These are phyloP conservation scores for Zele albiditarsus DNA, from an alignment of 2,888 invertebrate species.

Conservation along the genomic window DNA sequence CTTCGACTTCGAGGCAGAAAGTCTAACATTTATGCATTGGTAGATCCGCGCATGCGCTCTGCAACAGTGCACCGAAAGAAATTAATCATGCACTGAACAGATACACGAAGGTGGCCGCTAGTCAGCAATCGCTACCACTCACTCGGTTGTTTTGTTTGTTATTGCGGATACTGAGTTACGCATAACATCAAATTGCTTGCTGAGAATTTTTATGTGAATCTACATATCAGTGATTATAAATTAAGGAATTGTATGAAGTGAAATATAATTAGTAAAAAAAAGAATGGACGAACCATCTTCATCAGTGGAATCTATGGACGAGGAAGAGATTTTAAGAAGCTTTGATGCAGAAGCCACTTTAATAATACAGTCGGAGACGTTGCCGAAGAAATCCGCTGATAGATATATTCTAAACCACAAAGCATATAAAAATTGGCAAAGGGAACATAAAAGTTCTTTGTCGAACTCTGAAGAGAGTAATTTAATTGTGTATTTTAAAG, in stretches of 20 bases:
- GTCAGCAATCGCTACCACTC: too few relatives aligned
- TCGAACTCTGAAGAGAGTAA: slow-evolving; percentile 38
- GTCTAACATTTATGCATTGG: not conserved
- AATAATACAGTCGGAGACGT: slow-evolving; percentile 33
- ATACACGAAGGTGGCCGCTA: too few relatives aligned
- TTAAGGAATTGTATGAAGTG: too few relatives aligned
- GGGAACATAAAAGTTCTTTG: slow-evolving; percentile 30
- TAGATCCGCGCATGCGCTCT: not conserved
- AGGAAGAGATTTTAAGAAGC: slow-evolving; percentile 20
- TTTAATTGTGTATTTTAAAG: slow-evolving; percentile 33
- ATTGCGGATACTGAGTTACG: too few relatives aligned
- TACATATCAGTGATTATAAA: too few relatives aligned
- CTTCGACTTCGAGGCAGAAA: not conserved
- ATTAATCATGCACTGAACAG: not conserved
- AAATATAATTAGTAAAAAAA: too few relatives aligned
- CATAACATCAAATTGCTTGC: too few relatives aligned
- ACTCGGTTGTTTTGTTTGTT: too few relatives aligned
- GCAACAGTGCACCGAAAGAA: not conserved
- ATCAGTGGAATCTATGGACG: not conserved
- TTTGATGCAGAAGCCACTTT: slow-evolving; percentile 27
- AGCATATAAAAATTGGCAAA: too few relatives aligned
- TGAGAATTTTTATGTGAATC: too few relatives aligned
- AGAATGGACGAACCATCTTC: too few relatives aligned
- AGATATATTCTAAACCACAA: too few relatives aligned
- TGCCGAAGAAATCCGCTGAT: slow-evolving; percentile 11